Evolutionary conservation across 2,113 vertebrate species (phyloP), one percentile per base, ranked within the genome.

Genomic region (Carollia perspicillata): DNA sequence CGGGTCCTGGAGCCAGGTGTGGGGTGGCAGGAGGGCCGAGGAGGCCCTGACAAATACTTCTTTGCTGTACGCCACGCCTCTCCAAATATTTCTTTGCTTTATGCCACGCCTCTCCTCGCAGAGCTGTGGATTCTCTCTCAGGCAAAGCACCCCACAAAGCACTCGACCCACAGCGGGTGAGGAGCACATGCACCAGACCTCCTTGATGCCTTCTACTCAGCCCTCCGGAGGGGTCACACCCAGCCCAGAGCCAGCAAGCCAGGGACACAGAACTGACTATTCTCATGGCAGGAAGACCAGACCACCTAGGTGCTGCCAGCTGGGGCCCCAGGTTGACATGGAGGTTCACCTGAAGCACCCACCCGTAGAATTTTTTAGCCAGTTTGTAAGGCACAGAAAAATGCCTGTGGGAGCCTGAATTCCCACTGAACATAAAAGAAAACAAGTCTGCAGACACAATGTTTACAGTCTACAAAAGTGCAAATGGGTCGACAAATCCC

Each of bases 361-460:
- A 53, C 77, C 51, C 51, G 42, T 9, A 58, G n/a, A 81, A n/a
- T 28, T 71, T 28, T 88, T 93, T 23, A 89, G 78, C 72, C 26
- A 26, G 37, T 75, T n/a, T 89, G 37, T 55, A 40, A 75, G 33
- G 74, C 42, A 79, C 3, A 69, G 40, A 80, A 71, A 79, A 88
- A 65, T 26, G 40, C 16, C 79, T 77, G 66, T 9, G 35, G 58
- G 66, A 84, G 68, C 91, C 5, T 90, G 75, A 95, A 68, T 81
- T 95, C 75, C n/a, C 79, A 40, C 90, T 88, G 95, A 68, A 58
- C 44, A 14, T 23, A 20, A 75, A 93, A 90, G 78, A 80, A 81
- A 93, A 75, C 42, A 55, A 84, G n/a, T 83, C 53, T 75, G 42
- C 44, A 79, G n/a, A 68, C 12, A 23, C 13, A 28, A 40, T 58